These are phyloP conservation scores for Coleophora flavipennella DNA, from an alignment of 2,888 invertebrate species.

Conservation along the genomic window DNA sequence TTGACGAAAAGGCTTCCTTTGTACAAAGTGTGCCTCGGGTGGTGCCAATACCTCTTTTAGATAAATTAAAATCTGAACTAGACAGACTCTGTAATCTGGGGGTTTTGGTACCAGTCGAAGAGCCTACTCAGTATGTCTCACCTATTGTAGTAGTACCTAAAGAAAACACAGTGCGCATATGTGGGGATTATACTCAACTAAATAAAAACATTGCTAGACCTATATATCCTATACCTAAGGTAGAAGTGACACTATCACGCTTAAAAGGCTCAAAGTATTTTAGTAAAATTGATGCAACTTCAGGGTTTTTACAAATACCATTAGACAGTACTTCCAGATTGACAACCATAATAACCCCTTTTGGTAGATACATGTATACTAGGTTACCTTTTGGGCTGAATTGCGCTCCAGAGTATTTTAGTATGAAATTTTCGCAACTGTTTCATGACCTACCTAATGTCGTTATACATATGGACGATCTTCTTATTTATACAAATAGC, in stretches of 20 bases:
- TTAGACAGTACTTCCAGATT: conserved; percentile 6
- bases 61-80: conserved; percentile 4
- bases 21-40: conserved; percentile 4
- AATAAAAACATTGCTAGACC: conserved; percentile 7
- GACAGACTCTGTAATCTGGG: neutral
- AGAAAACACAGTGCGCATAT: conserved; percentile 1
- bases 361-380: conserved; percentile 13
- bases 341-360: conserved; percentile 13
- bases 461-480: conserved; percentile 7
- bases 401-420: conserved; percentile 10
- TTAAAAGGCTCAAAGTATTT: conserved; percentile 8
- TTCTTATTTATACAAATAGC: conserved; percentile 6
- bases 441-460: conserved; percentile 3
- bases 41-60: conserved; percentile 4
- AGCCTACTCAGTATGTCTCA: conserved; percentile 3
- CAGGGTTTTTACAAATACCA: conserved; percentile 9
- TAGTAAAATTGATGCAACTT: conserved; percentile 10
- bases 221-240: conserved; percentile 7
- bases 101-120: neutral
- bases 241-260: conserved; percentile 3
- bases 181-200: conserved; percentile 6
- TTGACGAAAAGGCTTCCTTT: conserved; percentile 2
- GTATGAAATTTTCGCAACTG: conserved; percentile 9
- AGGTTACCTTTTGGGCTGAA: conserved; percentile 1
- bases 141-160: conserved; percentile 5